These are phyloP conservation scores for Lamellibrachia luymesi DNA, from an alignment of 1,140 invertebrate species.

Conservation along the genomic window DNA sequence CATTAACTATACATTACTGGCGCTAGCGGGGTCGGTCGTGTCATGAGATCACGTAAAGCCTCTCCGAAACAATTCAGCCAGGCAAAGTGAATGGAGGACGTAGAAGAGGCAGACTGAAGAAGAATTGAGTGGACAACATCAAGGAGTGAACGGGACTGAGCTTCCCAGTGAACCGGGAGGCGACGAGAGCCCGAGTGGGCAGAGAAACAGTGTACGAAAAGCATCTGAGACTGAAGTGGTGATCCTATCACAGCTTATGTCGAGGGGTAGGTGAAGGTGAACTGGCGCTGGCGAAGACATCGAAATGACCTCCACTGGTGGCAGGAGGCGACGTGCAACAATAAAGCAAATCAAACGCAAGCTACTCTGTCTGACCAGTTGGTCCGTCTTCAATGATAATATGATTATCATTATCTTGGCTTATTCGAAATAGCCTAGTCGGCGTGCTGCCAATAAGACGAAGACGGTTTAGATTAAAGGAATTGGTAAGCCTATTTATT, in stretches of 20 bases:
- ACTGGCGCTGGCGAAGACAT: not conserved
- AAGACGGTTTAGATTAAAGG: not conserved
- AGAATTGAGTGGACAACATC: no score
- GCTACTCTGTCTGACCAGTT: not conserved
- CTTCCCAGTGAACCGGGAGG: no score
- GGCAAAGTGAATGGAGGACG: no score
- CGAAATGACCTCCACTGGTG: not conserved
- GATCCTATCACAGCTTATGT: no score
- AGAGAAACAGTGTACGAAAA: no score
- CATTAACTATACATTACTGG: not conserved
- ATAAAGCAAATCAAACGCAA: not conserved
- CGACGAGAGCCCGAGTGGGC: no score
- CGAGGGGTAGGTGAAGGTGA: no score
- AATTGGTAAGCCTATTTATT: not conserved
- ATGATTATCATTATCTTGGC: not conserved
- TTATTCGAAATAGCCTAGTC: not conserved
- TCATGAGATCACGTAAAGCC: no score
- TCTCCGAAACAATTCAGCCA: no score
- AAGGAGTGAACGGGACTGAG: no score
- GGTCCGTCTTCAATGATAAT: not conserved
- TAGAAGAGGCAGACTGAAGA: no score
- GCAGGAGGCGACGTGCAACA: not conserved
- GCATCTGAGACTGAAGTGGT: no score
- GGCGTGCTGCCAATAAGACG: not conserved
- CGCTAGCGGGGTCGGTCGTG: not conserved